Conservation (phyloP, 2,797 vertebrate genomes). For the Champsocephalus esox region DNA sequence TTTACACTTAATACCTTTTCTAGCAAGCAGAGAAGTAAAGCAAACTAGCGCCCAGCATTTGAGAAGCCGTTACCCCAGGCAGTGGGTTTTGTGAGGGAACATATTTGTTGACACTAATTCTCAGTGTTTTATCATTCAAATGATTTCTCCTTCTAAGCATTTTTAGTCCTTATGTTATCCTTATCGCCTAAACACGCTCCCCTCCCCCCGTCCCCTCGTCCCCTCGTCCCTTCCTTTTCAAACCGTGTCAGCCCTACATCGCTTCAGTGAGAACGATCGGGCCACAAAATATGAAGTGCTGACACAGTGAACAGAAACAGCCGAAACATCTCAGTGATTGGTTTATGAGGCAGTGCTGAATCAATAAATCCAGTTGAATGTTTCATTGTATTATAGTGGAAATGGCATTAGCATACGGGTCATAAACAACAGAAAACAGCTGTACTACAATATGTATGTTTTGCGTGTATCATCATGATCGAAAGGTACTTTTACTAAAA, state of each 20-base stretch:
- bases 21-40: constrained; percentile 2
- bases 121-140: constrained; percentile 28
- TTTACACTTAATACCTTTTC: constrained; percentile 15
- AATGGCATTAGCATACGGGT: constrained; percentile 61
- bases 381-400: constrained; percentile 52
- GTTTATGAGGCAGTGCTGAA: constrained; percentile 64
- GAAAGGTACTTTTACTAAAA: constrained; percentile 8
- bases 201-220: not conserved
- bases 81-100: constrained; percentile 24
- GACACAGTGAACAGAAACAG: constrained; percentile 61
- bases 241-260: constrained; percentile 32
- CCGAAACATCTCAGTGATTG: constrained; percentile 50
- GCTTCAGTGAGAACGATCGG: constrained; percentile 40
- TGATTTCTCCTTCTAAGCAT: not conserved
- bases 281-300: constrained; percentile 65
- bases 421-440: constrained; percentile 57
- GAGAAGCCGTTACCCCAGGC: constrained; percentile 20
- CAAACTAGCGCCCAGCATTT: not conserved
- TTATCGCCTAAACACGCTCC: constrained; percentile 1
- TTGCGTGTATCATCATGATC: constrained; percentile 29
- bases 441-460: constrained; percentile 26
- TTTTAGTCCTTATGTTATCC: not conserved
- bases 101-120: constrained; percentile 19
- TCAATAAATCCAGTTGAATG: constrained; percentile 59
- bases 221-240: constrained; percentile 8